Conservation (phyloP, 2,888 invertebrate species). For the Microctonus hyperodae region DNA sequence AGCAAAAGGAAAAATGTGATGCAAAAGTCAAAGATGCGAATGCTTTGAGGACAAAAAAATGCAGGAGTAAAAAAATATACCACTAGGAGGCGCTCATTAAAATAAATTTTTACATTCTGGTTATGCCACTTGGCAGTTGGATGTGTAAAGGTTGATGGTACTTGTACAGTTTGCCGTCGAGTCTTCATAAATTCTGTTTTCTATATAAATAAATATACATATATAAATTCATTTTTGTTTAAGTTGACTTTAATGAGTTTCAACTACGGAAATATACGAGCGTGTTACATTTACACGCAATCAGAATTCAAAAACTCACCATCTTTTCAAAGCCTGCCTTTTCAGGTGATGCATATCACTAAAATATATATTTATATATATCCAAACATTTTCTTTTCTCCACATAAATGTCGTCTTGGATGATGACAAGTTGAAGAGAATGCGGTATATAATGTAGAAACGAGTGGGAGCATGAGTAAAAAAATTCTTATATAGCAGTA, state of each 20-base stretch:
- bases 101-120: constrained; percentile 47
- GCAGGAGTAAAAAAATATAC: constrained; percentile 16
- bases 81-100: constrained; percentile 43
- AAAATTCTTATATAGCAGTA: no score
- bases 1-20: constrained; percentile 19
- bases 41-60: constrained; percentile 22
- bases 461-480: no score
- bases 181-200: constrained; percentile 17
- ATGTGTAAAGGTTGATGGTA: constrained; percentile 33
- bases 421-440: neutral
- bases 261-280: constrained; percentile 20
- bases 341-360: neutral
- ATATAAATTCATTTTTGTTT: neutral
- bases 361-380: neutral
- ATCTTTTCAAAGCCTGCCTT: neutral
- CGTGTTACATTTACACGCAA: neutral
- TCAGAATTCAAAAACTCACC: neutral
- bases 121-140: constrained; percentile 38
- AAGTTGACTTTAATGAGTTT: constrained; percentile 19
- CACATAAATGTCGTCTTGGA: neutral
- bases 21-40: constrained; percentile 13
- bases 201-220: constrained; percentile 1
- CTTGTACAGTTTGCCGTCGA: constrained; percentile 1
- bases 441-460: neutral
- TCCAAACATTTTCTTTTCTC: neutral